Base-by-base conservation (phyloP, 2,113 vertebrate genomes). In the Cricetomys ansorgei region DNA sequence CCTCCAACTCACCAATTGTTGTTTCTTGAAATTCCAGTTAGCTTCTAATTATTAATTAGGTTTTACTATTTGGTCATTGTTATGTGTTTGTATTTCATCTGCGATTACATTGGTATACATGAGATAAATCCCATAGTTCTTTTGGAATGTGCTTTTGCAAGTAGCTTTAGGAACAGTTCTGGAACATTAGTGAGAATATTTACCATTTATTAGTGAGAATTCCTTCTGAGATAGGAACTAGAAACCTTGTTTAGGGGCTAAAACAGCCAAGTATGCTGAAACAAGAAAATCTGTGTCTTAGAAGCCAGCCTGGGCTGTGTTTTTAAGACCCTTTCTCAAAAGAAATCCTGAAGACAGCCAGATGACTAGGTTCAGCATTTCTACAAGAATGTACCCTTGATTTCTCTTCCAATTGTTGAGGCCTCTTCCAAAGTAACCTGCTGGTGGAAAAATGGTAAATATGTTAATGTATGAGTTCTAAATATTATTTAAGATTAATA, bases 401-500 rank as follows among this genome's bases (percentile, higher is more conserved):
- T 75, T 92, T 93, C 65, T 77, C 5, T 6, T 50, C 45, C 55
- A 19, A 75, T 15, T 86, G 59, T 31, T 72, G 31, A 93, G 88
- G 53, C 34, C 37, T 92, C 73, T 87, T 80, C 9, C 37, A 92
- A 95, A 93, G n/a, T 76, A 95, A 73, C 88, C 25, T 27, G 19
- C 21, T 64, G 57, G 19, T 64, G 65, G 67, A 77, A 89, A 92
- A 69, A n/a, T 64, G 69, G 16, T 86, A 77, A 80, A 65, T 69
- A 94, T 92, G 94, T 91, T 94, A 94, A 94, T 83, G 37, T 3
- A 0, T 94, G 81, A 97, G 34, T 96, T 95, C 89, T 94, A 95
- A 97, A 94, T 98, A 97, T 97, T 97, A 85, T 62, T 62, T 83
- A 97, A 95, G 34, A 69, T 91, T 98, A 98, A 98, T 98, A 98